These are phyloP conservation scores for Stegana nigrithorax DNA, from an alignment of 2,888 invertebrate genomes.

Conservation along the genomic window DNA sequence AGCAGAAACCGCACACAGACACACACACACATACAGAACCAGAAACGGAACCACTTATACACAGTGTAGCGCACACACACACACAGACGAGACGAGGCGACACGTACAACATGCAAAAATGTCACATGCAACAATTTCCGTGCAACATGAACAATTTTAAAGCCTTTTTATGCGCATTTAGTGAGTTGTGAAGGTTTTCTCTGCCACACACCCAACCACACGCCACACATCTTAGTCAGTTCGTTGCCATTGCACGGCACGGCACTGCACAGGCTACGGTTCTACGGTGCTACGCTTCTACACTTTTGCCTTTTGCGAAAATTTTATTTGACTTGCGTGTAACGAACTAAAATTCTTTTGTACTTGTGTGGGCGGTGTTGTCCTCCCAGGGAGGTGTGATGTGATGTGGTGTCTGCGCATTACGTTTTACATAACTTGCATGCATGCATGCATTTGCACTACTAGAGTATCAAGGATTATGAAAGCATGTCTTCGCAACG, in stretches of 20 bases:
- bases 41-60: conserved; percentile 30
- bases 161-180: conserved; percentile 32
- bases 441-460: neutral
- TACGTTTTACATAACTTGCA: conserved; percentile 10
- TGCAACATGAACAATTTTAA: conserved; percentile 44
- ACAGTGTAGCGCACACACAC: conserved; percentile 13
- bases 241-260: neutral
- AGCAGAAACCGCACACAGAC: conserved; percentile 48
- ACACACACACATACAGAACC: conserved; percentile 24
- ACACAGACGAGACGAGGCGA: neutral
- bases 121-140: conserved; percentile 58
- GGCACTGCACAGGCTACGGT: neutral
- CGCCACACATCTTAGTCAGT: no score
- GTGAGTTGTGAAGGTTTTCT: conserved; percentile 38
- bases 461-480: conserved; percentile 27
- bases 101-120: conserved; percentile 38
- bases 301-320: conserved; percentile 24
- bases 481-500: conserved; percentile 24
- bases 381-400: no score
- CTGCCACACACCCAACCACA: no score
- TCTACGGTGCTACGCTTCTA: neutral
- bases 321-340: conserved; percentile 55
- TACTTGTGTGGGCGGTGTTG: no score
- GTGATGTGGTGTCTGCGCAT: conserved; percentile 5
- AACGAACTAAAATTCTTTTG: conserved; percentile 34